Percentiles rank a stretch among this genome's conserved stretches.
These are phyloP conservation scores for Camponotus floridanus DNA, from an alignment of 1,140 invertebrate species.

Conservation along the genomic window DNA sequence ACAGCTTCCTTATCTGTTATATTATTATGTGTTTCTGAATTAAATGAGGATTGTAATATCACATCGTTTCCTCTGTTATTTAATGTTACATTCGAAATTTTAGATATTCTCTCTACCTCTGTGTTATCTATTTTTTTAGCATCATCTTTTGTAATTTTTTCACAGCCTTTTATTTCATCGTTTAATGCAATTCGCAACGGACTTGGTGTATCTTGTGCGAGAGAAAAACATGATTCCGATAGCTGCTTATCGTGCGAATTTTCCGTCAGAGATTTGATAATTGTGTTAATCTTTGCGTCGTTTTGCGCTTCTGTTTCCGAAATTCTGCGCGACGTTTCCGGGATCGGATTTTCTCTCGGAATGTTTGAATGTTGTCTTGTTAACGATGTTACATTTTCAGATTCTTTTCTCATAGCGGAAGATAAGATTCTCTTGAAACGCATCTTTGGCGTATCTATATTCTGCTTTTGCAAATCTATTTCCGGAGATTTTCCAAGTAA, in stretches of 20 bases:
- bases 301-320: background rate
- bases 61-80: background rate
- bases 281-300: background rate
- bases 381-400: background rate
- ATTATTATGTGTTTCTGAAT: background rate
- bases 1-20: background rate
- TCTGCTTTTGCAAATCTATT: background rate
- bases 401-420: background rate
- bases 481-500: background rate
- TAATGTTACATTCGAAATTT: background rate
- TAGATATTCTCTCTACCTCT: background rate
- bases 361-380: background rate
- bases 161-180: background rate
- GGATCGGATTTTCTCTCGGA: background rate
- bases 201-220: background rate
- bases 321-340: background rate
- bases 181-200: background rate
- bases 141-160: background rate
- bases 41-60: background rate
- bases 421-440: background rate
- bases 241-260: background rate
- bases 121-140: background rate
- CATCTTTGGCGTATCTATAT: background rate
- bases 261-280: background rate
- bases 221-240: background rate